Conservation (phyloP, 2,113 vertebrate genomes). For the Boleophthalmus pectinirostris region DNA sequence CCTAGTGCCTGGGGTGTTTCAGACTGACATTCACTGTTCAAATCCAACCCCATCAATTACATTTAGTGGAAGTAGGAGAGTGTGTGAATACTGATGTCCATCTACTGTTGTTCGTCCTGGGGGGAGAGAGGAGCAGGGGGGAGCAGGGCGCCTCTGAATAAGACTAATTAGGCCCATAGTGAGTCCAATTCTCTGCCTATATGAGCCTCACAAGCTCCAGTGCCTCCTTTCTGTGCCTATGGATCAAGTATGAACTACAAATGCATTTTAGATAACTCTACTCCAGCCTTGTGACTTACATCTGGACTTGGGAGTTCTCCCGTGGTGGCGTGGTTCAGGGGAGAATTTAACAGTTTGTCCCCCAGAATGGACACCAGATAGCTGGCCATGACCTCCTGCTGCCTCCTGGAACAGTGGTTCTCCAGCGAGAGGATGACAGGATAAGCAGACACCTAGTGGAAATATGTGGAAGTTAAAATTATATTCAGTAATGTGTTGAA, state of each 20-base stretch:
- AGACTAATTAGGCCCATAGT: slow-evolving; percentile 53
- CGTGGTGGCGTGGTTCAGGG: slow-evolving; percentile 52
- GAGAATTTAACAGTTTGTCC: slow-evolving; percentile 74
- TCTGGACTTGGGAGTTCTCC: slow-evolving; percentile 83
- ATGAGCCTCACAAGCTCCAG: slow-evolving; percentile 14
- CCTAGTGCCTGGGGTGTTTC: slow-evolving; percentile 23
- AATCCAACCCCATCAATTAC: slow-evolving; percentile 22
- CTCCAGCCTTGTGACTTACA: slow-evolving; percentile 57
- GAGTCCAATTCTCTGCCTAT: slow-evolving; percentile 26
- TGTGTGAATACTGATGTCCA: slow-evolving; percentile 29
- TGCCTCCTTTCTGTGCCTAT: background rate
- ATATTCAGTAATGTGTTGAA: slow-evolving; percentile 20
- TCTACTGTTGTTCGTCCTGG: background rate
- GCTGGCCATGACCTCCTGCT: slow-evolving; percentile 84
- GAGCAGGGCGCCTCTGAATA: slow-evolving; percentile 13
- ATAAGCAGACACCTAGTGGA: slow-evolving; percentile 81
- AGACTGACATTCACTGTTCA: slow-evolving; percentile 23
- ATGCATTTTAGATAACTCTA: slow-evolving; percentile 1
- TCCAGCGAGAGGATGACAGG: slow-evolving; percentile 89
- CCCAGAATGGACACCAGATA: slow-evolving; percentile 77
- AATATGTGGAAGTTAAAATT: slow-evolving; percentile 5
- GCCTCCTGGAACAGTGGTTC: slow-evolving; percentile 84
- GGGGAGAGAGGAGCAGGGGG: background rate
- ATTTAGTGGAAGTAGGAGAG: slow-evolving; percentile 21
- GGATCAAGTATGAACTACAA: slow-evolving; percentile 19